These are phyloP conservation scores for Eupsilia transversa DNA, from an alignment of 2,888 invertebrate genomes.

Conservation along the genomic window DNA sequence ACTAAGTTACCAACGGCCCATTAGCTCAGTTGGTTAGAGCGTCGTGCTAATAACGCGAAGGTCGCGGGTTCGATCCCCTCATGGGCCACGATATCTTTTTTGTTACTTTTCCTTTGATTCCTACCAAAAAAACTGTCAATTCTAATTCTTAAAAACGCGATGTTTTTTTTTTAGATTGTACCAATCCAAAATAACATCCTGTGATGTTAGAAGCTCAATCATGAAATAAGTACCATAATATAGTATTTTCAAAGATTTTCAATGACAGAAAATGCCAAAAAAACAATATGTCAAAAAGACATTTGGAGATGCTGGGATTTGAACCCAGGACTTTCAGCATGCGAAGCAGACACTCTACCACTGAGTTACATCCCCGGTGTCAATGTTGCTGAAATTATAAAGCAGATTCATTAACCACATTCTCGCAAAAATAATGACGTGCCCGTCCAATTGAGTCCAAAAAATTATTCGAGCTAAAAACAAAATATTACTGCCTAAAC, in stretches of 20 bases:
- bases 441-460: background rate
- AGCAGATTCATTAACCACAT: background rate
- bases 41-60: constrained; percentile 89
- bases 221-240: background rate
- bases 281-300: background rate
- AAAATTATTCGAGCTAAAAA: background rate
- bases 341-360: constrained; percentile 92
- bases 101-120: background rate
- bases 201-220: no score
- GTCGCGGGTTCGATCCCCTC: constrained; percentile 89
- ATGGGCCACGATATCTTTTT: constrained; percentile 80
- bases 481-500: no score
- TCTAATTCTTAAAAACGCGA: no score
- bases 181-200: no score
- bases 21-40: constrained; percentile 89
- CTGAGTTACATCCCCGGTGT: constrained; percentile 88
- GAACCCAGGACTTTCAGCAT: constrained; percentile 93
- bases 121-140: no score
- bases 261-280: background rate
- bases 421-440: background rate
- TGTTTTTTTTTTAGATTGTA: no score
- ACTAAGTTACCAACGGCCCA: constrained; percentile 69
- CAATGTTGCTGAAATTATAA: constrained; percentile 42
- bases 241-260: no score
- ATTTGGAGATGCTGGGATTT: constrained; percentile 92